Evolutionary conservation across 2,113 vertebrate genomes (phyloP).

Genomic region (Pelvicachromis taeniatus): DNA sequence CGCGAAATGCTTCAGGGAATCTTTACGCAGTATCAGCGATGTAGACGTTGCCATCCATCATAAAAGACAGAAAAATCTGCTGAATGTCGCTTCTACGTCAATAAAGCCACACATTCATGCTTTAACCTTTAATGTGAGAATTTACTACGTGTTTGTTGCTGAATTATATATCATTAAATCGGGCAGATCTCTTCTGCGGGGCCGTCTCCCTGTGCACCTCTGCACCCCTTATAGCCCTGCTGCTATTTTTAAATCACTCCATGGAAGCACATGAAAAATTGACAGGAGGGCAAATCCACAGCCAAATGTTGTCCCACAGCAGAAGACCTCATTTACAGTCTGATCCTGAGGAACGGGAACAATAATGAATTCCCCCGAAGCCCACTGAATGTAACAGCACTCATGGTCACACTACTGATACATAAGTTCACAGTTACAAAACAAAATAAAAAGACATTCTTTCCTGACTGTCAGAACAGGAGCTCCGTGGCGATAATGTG

Average conservation of each 20-base stretch:
- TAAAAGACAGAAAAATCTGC: neutral
- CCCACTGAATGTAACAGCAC: neutral
- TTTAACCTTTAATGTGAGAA: neutral
- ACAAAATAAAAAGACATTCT: too few relatives aligned
- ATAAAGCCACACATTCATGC: neutral
- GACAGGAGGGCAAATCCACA: accelerated
- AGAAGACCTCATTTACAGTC: neutral
- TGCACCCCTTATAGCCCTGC: neutral
- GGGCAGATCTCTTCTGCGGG: neutral
- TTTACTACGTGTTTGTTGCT: neutral
- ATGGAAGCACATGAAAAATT: neutral
- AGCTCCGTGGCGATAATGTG: neutral
- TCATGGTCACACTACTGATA: accelerated
- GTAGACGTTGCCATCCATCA: neutral
- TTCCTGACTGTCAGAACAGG: too few relatives aligned
- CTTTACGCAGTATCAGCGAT: accelerated
- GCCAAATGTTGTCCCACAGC: neutral
- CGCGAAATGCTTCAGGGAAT: accelerated
- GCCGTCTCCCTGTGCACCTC: neutral
- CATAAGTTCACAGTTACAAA: too few relatives aligned
- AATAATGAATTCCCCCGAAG: neutral
- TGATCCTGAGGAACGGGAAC: neutral
- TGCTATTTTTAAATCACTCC: neutral
- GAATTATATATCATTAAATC: neutral
- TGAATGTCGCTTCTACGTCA: neutral